Evolutionary conservation across 2,113 vertebrate species (phyloP).

Genomic region (Galbula dea): DNA sequence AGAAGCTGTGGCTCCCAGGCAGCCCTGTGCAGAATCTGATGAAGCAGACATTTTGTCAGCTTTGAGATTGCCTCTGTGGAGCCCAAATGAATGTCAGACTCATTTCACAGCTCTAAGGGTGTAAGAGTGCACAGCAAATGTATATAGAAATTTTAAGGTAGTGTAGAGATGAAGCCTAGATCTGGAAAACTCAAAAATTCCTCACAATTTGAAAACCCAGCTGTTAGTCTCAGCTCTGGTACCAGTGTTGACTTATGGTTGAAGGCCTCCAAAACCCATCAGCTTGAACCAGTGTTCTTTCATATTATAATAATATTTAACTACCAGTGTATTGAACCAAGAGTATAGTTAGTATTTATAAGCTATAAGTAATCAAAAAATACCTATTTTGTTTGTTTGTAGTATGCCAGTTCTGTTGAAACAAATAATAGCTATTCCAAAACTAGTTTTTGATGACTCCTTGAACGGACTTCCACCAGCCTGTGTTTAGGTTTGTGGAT

Average conservation of each 20-base stretch:
- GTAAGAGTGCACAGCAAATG: not conserved
- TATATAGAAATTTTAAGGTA: not conserved
- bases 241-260: not conserved
- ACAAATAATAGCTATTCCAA: not conserved
- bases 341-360: not conserved
- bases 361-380: not conserved
- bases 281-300: not conserved
- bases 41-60: not conserved
- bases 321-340: not conserved
- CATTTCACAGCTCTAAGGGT: not conserved
- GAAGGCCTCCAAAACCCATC: not conserved
- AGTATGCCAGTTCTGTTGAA: not conserved
- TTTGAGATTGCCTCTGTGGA: not conserved
- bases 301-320: not conserved
- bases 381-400: not conserved
- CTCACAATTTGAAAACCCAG: not conserved
- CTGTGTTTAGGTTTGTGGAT: not conserved
- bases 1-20: not conserved
- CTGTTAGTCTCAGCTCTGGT: not conserved
- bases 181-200: not conserved
- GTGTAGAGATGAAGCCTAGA: not conserved
- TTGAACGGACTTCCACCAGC: not conserved
- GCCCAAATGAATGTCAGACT: not conserved
- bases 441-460: not conserved
- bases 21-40: accelerated